These are phyloP conservation scores for Lepus oiostolus DNA, from an alignment of 2,797 vertebrate genomes.

Conservation along the genomic window DNA sequence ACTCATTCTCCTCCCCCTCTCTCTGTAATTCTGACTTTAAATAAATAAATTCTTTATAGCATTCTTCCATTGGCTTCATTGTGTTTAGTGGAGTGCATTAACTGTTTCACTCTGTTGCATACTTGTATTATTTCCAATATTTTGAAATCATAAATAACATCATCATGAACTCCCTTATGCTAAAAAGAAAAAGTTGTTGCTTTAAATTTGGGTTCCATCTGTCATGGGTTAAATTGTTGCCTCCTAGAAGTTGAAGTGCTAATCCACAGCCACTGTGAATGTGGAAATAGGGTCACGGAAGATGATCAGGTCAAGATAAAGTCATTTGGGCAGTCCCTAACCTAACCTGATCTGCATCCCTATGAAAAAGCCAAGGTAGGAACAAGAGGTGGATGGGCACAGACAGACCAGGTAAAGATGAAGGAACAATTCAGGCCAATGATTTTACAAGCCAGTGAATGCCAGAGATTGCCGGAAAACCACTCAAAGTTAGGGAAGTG, in stretches of 20 bases:
- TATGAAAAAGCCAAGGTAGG: neutral
- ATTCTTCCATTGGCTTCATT: constrained; percentile 6
- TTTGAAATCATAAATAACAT: neutral
- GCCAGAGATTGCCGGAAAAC: neutral
- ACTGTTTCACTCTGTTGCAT: neutral
- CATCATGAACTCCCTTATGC: neutral
- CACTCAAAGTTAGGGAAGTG: neutral
- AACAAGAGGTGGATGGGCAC: neutral
- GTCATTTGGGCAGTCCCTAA: neutral
- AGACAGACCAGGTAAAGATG: neutral
- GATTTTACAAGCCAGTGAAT: neutral
- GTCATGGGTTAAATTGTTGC: neutral
- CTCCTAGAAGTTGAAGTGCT: neutral
- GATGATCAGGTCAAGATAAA: neutral
- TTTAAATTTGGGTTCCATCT: neutral
- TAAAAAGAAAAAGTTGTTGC: neutral
- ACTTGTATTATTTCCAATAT: neutral
- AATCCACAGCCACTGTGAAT: neutral
- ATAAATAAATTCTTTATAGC: neutral
- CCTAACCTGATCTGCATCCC: neutral
- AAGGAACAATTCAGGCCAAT: neutral
- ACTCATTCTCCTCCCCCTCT: too few relatives aligned
- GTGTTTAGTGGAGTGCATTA: constrained; percentile 11
- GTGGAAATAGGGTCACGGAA: neutral
- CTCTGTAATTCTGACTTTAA: too few relatives aligned